Percentiles rank a stretch among this genome's conserved stretches.
phyloP scores from a whole-genome alignment of 2,888 invertebrate genomes.

The Xestia rhomboidea region DNA sequence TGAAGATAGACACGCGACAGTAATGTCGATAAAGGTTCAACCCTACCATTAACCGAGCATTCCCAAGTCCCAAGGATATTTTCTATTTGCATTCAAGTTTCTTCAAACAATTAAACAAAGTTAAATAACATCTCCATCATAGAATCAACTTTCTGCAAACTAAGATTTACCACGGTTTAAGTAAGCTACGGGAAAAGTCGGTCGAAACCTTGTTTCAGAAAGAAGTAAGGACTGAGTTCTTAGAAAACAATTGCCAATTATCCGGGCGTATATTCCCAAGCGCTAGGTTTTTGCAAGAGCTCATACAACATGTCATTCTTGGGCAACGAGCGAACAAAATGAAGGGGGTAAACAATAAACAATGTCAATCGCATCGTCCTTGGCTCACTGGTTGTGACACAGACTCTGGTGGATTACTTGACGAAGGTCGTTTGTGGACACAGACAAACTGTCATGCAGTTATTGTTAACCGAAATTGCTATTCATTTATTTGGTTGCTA shows the following conservation, averaged over 20 bases:
- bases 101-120: slow-evolving; percentile 27
- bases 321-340: slow-evolving; percentile 76
- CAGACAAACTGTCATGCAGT: slow-evolving; percentile 31
- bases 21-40: slow-evolving; percentile 48
- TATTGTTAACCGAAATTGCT: slow-evolving; percentile 40
- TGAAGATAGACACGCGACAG: slow-evolving; percentile 52
- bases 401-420: slow-evolving; percentile 50
- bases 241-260: slow-evolving; percentile 77
- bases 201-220: slow-evolving; percentile 58
- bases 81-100: slow-evolving; percentile 35
- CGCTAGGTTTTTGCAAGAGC: slow-evolving; percentile 72
- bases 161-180: slow-evolving; percentile 36
- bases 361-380: slow-evolving; percentile 81
- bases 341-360: slow-evolving; percentile 81
- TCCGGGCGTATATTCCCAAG: slow-evolving; percentile 74
- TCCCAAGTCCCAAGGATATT: slow-evolving; percentile 24
- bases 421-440: slow-evolving; percentile 48
- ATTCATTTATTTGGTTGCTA: slow-evolving; percentile 20
- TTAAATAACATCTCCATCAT: slow-evolving; percentile 21
- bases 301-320: slow-evolving; percentile 75
- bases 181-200: slow-evolving; percentile 40
- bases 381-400: slow-evolving; percentile 71
- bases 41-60: slow-evolving; percentile 40
- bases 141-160: slow-evolving; percentile 36
- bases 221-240: slow-evolving; percentile 56